Percentiles rank a stretch among this genome's conserved stretches.
phyloP scores from a whole-genome alignment of 2,113 vertebrate species.

The Sceloporus undulatus region DNA sequence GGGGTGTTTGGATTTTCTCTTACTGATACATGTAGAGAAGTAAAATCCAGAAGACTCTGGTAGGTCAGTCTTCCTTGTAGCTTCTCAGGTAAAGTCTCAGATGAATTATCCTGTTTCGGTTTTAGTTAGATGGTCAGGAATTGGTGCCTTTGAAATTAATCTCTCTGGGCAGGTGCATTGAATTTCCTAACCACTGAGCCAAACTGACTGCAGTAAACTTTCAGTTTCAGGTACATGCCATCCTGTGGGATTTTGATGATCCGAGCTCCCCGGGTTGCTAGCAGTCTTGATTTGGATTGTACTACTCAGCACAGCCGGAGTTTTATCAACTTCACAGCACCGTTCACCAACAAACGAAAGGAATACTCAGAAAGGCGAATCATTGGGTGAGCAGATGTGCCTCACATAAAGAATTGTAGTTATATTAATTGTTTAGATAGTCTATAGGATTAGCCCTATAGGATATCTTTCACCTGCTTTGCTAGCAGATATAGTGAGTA shows the following conservation, averaged over 20 bases:
- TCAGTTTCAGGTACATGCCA: constrained; percentile 77
- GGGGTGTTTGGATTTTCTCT: background rate
- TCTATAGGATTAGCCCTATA: background rate
- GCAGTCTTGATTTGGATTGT: constrained; percentile 64
- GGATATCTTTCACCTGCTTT: background rate
- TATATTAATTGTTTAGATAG: background rate
- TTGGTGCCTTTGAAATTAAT: background rate
- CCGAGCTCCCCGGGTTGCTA: constrained; percentile 70
- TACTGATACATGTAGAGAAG: background rate
- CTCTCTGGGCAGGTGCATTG: background rate
- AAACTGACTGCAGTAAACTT: background rate
- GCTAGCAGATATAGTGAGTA: background rate
- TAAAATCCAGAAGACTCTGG: background rate
- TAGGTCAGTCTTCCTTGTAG: background rate
- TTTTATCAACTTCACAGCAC: constrained; percentile 86
- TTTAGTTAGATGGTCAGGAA: background rate
- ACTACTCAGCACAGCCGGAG: constrained; percentile 75
- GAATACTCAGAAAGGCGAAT: constrained; percentile 94
- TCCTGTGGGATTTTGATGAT: constrained; percentile 83
- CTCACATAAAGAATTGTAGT: background rate
- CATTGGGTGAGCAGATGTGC: constrained; percentile 82
- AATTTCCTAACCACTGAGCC: background rate
- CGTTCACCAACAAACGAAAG: constrained; percentile 88
- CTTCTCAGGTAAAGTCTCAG: background rate
- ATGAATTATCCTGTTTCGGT: background rate